Percentiles rank a stretch among this genome's conserved stretches.
Conservation (phyloP, 2,797 vertebrate genomes). For the Protonibea diacanthus region DNA sequence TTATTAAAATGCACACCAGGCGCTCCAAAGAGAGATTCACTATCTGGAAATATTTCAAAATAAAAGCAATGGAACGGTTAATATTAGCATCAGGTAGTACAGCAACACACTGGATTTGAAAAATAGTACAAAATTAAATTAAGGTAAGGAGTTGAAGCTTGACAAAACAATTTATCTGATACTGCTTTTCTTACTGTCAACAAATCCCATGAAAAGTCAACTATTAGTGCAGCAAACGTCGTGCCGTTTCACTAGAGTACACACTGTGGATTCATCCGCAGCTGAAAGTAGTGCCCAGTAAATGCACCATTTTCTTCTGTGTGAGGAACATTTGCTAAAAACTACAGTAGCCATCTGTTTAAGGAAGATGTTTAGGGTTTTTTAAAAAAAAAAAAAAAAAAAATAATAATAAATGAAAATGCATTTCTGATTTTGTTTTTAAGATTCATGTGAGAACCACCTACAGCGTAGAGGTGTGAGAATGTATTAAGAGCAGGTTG, state of each 20-base stretch:
- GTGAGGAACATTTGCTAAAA: not conserved
- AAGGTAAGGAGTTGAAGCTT: not conserved
- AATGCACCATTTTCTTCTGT: not conserved
- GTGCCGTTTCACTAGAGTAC: not conserved
- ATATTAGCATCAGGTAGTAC: not conserved
- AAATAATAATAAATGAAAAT: no score
- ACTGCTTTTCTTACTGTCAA: not conserved
- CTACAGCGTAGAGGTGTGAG: accelerated
- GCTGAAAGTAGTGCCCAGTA: not conserved
- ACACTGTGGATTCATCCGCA: not conserved
- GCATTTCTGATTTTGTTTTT: not conserved
- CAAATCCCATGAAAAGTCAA: not conserved
- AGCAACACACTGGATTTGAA: not conserved
- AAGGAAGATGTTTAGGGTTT: not conserved
- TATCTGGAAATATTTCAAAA: not conserved
- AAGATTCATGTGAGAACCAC: not conserved
- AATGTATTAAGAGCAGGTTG: not conserved
- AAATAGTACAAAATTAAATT: not conserved
- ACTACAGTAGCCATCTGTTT: not conserved
- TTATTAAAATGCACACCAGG: slow-evolving; percentile 5
- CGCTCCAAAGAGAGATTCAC: slow-evolving; percentile 10
- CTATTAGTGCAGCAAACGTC: not conserved
- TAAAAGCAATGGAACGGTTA: not conserved
- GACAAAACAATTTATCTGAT: not conserved
- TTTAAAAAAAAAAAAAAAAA: no score